Base-by-base conservation (phyloP, 2,113 vertebrate species). In the Odocoileus hemionus region DNA sequence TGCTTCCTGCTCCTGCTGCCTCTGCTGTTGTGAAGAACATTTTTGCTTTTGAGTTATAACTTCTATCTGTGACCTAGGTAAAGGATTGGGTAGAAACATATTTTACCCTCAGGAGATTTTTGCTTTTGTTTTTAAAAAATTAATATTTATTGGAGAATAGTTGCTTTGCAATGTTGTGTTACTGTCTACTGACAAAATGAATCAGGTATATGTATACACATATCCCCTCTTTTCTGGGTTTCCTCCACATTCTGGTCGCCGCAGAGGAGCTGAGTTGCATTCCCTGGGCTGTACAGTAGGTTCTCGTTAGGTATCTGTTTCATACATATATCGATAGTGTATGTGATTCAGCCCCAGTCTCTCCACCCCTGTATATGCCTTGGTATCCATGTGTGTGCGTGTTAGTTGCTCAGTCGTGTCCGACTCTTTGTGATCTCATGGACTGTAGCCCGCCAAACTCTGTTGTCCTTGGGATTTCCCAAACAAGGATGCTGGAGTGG, bases 321-420 rank as follows among this genome's bases (percentile, higher is more conserved):
- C 6, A 39, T 23, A 25, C n/a, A 12, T 74, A 23, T 1, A 23
- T 74, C 67, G 6, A 13, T 39, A 12, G 67, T 23, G 19, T 23
- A 6, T 74, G 16, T 39, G n/a, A 12, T 23, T 74, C 67, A 74
- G 67, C 19, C 67, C n/a, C n/a, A 6, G 0, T 23, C n/a, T 70
- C 67, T 36, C 10, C n/a, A 39, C 67, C 19, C n/a, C 0, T 4
- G 9, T 23, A 12, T 39, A 70, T 39, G 19, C 67, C 67, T 36
- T 12, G 19, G 19, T 36, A 36, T 70, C 67, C 67, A 5, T 3
- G n/a, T 36, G 4, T 67, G 33, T 36, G 19, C 0, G n/a, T 4
- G 1, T 23, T 36, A 36, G n/a, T 21, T 0, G 2, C n/a, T 70
- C 64, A 70, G n/a, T 6, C 0, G 2, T 36, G 64, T 19, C 64